Evolutionary conservation across 2,888 invertebrate species (phyloP), one percentile per base, ranked within the genome.

Genomic region (Xestia rhomboidea): DNA sequence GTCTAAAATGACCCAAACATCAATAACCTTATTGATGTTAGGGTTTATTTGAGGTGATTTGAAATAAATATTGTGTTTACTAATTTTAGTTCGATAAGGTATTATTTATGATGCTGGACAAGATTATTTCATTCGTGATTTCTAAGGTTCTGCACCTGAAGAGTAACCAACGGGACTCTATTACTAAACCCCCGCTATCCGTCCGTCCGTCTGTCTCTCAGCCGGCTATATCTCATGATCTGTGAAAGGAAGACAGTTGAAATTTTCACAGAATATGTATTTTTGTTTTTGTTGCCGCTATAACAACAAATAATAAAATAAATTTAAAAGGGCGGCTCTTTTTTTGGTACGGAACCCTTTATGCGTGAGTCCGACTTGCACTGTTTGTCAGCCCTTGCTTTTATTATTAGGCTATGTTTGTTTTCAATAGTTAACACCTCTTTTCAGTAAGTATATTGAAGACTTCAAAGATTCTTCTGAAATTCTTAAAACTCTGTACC

Each of bases 401-500:
- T 27, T 4, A 11, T 11, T 24, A 5, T 27, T 1, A 27, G 4
- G 21, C 5, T 27, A 68, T n/a, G 2, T 49, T 38, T 6, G 15
- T 27, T 70, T 10, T 34, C n/a, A 27, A 38, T 11, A 11, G 24
- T 38, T n/a, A n/a, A n/a, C 68, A 34, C 30, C 13, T 34, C 2
- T 38, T 64, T 24, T 4, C 4, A n/a, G 2, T 38, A 15, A 41
- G n/a, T 15, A 21, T 38, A 27, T 34, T 13, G 27, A 24, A 30
- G 4, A 15, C 7, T 34, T 8, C 21, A 10, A 18, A 41, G 54
- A 46, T 30, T 49, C 15, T 54, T 0, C 13, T 54, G 21, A 68
- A 71, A 68, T 70, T 82, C 24, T 62, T 27, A 24, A 3, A 51
- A 68, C 30, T 18, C 46, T 67, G 51, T 24, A 38, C n/a, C 15